Evolutionary conservation across 2,888 invertebrate genomes (phyloP), one percentile per base, ranked within the genome.

Genomic region (Drosophila recens): DNA sequence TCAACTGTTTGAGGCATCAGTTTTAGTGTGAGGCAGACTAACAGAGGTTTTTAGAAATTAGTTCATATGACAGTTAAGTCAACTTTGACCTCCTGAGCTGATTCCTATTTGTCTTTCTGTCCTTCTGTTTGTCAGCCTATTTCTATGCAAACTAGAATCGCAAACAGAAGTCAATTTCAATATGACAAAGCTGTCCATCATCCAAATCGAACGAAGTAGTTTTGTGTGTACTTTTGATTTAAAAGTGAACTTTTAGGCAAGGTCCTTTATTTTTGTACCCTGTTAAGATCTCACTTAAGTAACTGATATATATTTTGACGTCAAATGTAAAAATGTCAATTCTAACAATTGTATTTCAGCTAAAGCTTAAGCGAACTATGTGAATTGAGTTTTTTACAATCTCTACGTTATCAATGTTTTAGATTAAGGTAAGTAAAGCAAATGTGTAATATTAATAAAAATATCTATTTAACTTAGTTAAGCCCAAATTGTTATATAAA

Each of bases 1-100:
- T 43, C 36, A 13, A 13, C 2, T 43, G 17, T 23, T 48, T 10
- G 8, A 33, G 53, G 45, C 54, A 34, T 15, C 42, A 52, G 33
- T 48, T 76, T 54, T 53, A 33, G 13, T 33, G 23, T 34, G 15
- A 42, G 27, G n/a, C 30, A 4, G 49, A 8, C 9, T 30, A 42
- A 30, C 4, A 30, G n/a, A 20, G 20, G 4, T 36, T 36, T 17
- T 33, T 8, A 13, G 1, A 34, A 34, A 20, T 36, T 0, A 17
- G 17, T 36, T 36, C 33, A 17, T 20, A 8, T 20, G n/a, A 4
- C 20, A n/a, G 8, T 20, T 6, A 34, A 17, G 15, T 17, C 33
- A 43, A 33, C 54, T 42, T 43, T 56, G 45, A 56, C 56, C 45
- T 9, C 11, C 3, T 45, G 45, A 34, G 27, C 27, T 53, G n/a